Conservation (phyloP, 2,888 invertebrate genomes). For the Erebia aethiops region DNA sequence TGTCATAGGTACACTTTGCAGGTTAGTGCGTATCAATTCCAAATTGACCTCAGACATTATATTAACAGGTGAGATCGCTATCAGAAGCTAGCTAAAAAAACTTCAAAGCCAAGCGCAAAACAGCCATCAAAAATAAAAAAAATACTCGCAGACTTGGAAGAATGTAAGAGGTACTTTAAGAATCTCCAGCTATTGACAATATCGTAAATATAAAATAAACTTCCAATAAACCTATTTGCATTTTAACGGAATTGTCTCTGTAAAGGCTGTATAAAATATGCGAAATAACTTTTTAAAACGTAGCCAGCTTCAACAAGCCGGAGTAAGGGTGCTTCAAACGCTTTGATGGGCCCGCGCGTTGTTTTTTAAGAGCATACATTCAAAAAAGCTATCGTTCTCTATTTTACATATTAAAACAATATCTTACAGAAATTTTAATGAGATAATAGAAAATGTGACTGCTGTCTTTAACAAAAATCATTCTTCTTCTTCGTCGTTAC, state of each 20-base stretch:
- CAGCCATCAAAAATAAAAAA: background rate
- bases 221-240: constrained; percentile 11
- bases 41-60: too few relatives aligned
- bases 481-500: too few relatives aligned
- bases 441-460: background rate
- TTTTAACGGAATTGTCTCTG: constrained; percentile 12
- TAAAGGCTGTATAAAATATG: constrained; percentile 11
- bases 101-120: background rate
- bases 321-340: constrained; percentile 20
- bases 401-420: constrained; percentile 20
- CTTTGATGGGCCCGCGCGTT: constrained; percentile 20
- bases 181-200: background rate
- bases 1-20: too few relatives aligned
- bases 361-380: constrained; percentile 21
- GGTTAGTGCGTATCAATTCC: too few relatives aligned
- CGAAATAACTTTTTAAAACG: constrained; percentile 18
- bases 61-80: too few relatives aligned
- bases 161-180: background rate
- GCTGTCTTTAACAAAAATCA: too few relatives aligned
- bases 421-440: background rate
- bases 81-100: background rate
- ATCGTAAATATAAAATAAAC: background rate
- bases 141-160: background rate
- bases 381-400: constrained; percentile 6
- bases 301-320: constrained; percentile 16